Conservation (phyloP, 2,797 vertebrate species). For the Cyclura pinguis region DNA sequence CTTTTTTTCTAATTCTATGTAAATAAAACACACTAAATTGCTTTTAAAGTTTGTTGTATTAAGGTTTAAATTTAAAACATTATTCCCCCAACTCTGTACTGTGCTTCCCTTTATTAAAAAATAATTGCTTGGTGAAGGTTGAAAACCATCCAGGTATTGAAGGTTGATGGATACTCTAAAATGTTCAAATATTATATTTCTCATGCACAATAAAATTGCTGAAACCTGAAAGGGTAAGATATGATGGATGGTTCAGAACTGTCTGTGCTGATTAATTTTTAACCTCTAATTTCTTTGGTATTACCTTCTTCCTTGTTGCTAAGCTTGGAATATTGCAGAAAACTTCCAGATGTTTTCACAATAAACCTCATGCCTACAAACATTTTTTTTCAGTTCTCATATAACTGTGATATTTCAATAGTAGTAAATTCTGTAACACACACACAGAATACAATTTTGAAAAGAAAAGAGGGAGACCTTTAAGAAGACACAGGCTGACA, state of each 20-base stretch:
- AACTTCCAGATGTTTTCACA: conserved; percentile 22
- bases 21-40: conserved; percentile 51
- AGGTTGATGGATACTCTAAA: conserved; percentile 70
- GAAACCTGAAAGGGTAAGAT: conserved; percentile 66
- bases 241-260: conserved; percentile 68
- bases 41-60: conserved; percentile 50
- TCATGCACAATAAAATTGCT: conserved; percentile 66
- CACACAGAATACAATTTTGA: neutral
- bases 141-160: conserved; percentile 71
- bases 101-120: conserved; percentile 72
- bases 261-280: conserved; percentile 56
- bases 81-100: conserved; percentile 62
- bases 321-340: conserved; percentile 43
- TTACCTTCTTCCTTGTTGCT: conserved; percentile 25
- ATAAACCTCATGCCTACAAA: neutral
- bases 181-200: conserved; percentile 72
- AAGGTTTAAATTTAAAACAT: conserved; percentile 58
- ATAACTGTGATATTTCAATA: neutral
- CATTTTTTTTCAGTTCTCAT: conserved; percentile 18
- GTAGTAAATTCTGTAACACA: neutral
- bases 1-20: conserved; percentile 4
- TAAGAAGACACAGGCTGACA: neutral
- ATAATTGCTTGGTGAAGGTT: conserved; percentile 75
- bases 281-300: conserved; percentile 61
- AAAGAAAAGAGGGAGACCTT: neutral